Evolutionary conservation across 2,888 invertebrate species (phyloP).

Genomic region (Branchipolynoe longqiensis): DNA sequence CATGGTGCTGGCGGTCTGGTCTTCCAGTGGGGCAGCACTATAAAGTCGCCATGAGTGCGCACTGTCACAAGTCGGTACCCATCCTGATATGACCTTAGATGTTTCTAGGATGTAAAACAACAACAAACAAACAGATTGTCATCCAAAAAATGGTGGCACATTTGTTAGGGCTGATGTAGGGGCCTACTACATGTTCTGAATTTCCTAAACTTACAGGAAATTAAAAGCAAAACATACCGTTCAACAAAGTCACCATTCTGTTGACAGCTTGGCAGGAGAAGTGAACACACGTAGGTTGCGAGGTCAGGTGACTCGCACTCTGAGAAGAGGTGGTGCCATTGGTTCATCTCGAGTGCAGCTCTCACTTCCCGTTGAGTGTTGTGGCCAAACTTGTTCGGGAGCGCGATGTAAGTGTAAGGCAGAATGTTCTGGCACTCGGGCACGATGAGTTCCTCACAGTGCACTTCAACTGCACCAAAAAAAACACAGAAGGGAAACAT

Average conservation of each 20-base stretch:
- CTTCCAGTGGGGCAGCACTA: too few species aligned
- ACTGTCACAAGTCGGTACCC: too few species aligned
- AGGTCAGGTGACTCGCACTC: slow-evolving; percentile 2
- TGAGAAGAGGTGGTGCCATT: slow-evolving; percentile 14
- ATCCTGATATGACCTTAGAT: too few species aligned
- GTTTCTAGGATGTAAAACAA: too few species aligned
- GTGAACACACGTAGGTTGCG: slow-evolving; percentile 7
- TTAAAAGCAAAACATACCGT: not conserved
- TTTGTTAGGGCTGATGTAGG: too few species aligned
- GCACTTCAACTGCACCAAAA: not conserved
- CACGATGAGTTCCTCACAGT: not conserved
- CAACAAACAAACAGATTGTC: too few species aligned
- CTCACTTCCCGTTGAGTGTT: slow-evolving; percentile 1
- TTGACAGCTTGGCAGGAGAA: not conserved
- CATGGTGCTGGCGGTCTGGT: too few species aligned
- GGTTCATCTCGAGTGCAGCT: not conserved
- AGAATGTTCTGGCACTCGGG: not conserved
- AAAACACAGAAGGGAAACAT: not conserved
- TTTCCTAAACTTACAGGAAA: not conserved
- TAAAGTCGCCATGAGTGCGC: too few species aligned
- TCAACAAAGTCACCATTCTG: not conserved
- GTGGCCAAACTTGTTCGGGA: slow-evolving; percentile 32
- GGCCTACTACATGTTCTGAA: too few species aligned
- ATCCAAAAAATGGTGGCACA: too few species aligned
- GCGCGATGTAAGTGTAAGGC: slow-evolving; percentile 14